These are phyloP conservation scores for Pemphigus obesinymphae DNA, from an alignment of 1,140 invertebrate genomes.

Conservation along the genomic window DNA sequence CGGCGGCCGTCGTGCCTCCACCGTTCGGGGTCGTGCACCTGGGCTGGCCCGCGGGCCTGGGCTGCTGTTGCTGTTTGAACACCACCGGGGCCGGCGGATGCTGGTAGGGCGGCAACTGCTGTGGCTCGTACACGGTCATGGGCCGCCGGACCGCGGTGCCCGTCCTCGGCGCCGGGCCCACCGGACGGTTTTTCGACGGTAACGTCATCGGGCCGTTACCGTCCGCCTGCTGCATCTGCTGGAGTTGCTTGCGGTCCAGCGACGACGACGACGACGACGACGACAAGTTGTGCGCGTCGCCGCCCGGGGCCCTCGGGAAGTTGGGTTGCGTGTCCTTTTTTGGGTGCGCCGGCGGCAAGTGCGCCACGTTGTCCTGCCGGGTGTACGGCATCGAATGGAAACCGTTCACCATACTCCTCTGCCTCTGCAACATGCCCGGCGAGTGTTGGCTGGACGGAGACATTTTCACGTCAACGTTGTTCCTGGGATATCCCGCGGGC, in stretches of 20 bases:
- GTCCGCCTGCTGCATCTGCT: background rate
- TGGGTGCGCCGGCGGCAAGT: conserved; percentile 1
- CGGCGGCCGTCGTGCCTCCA: background rate
- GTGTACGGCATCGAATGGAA: conserved; percentile 32
- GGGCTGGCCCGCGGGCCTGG: conserved; percentile 43
- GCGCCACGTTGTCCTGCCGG: background rate
- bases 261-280: background rate
- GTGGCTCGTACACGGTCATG: conserved; percentile 37
- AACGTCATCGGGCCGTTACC: background rate
- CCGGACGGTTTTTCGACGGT: background rate
- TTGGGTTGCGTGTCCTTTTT: conserved; percentile 6
- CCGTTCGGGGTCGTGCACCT: conserved; percentile 29
- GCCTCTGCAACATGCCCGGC: background rate
- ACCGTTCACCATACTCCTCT: conserved; percentile 28
- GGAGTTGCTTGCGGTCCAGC: conserved; percentile 18
- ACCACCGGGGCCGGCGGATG: conserved; percentile 35
- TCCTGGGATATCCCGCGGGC: background rate
- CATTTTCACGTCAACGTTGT: background rate
- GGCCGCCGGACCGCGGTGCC: background rate
- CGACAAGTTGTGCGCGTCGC: background rate
- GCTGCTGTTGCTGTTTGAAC: conserved; percentile 12
- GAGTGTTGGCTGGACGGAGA: background rate
- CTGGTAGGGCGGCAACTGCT: conserved; percentile 41
- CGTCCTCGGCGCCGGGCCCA: background rate
- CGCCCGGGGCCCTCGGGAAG: background rate